Base-by-base conservation (phyloP, 1,140 invertebrate species). In the Lepidostoma basale region DNA sequence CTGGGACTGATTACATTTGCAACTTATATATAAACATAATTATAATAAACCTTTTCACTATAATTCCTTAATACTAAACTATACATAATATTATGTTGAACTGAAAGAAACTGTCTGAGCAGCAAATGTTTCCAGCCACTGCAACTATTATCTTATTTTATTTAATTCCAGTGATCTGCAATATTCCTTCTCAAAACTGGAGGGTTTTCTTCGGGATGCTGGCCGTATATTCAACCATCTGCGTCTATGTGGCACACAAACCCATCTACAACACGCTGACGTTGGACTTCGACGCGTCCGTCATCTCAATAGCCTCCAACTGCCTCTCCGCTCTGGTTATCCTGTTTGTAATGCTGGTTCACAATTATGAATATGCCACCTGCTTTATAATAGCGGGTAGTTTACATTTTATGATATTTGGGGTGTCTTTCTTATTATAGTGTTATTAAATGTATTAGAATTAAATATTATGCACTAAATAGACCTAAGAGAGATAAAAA, bases 271-370 rank as follows among this genome's bases (percentile, higher is more conserved):
- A 80, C 56, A 77, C 77, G 33, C 77, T 77, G 0, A 68, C 81
- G 3, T 79, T 79, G 67, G 79, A 83, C 23, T 81, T 82, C 74
- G 79, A 80, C 60, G 76, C 76, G 0, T 81, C 78, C 0, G 79
- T 79, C 2, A 81, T 80, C 0, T 76, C 77, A 56, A 79, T 79
- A 3, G 74, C 76, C 0, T 77, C 80, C 0, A 81, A 82, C 65
- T 72, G 74, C 0, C 65, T 81, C 3, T 77, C 77, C 1, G 80
- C 79, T 0, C 65, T 75, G 0, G 63, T 76, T 8, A 71, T 82
- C 2, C 74, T 81, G 70, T 45, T 76, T 1, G 79, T 79, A 77
- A 75, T 77, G 1, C 33, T 82, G 0, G 49, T 72, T 0, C 76
- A 77, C 28, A 81, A 80, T 59, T 81, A 82, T 63, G 73, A 76